Evolutionary conservation across 2,888 invertebrate genomes (phyloP), one percentile per base, ranked within the genome.

Genomic region (Coelinius sp.): DNA sequence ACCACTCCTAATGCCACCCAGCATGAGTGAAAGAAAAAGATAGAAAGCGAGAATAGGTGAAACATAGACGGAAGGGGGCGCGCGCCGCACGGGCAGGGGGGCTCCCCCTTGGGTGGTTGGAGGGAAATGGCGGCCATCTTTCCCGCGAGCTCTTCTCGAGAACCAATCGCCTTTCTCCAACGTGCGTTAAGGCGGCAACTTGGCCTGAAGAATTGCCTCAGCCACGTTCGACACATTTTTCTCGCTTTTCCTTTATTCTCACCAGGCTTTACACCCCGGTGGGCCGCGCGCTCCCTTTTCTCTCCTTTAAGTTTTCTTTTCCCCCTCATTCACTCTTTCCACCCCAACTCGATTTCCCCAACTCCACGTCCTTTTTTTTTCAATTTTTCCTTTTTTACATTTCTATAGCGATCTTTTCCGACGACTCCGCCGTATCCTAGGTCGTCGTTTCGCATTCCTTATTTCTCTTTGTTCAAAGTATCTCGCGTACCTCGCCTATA

Each of bases 111-210:
- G 86, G 85, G 83, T 86, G 84, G 87, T 86, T 87, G 87, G 87
- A 87, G 86, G 86, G 87, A 87, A 87, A 87, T 87, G 86, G 84
- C 87, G 86, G 87, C 87, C 87, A 87, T 87, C 87, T 87, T 87
- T 86, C 85, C 86, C 86, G 84, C 85, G 84, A 79, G 84, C 84
- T 86, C 85, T 81, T 80, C 84, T 85, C 84, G 82, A 85, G 86
- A 87, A 87, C 87, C 87, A 87, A 87, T 87, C 87, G 86, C 83
- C 82, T 86, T 82, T 84, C 86, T 83, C 80, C 80, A 72, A 75
- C 78, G 79, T 66, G 77, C 86, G 84, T 87, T 87, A 87, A 87
- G 87, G 87, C 87, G 87, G 87, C 87, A 87, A 87, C 87, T 87
- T 80, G 81, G 79, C 83, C 86, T 87, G 87, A 87, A 86, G 87